Conservation (phyloP, 2,888 invertebrate species). For the Ichneumoninae sp. region DNA sequence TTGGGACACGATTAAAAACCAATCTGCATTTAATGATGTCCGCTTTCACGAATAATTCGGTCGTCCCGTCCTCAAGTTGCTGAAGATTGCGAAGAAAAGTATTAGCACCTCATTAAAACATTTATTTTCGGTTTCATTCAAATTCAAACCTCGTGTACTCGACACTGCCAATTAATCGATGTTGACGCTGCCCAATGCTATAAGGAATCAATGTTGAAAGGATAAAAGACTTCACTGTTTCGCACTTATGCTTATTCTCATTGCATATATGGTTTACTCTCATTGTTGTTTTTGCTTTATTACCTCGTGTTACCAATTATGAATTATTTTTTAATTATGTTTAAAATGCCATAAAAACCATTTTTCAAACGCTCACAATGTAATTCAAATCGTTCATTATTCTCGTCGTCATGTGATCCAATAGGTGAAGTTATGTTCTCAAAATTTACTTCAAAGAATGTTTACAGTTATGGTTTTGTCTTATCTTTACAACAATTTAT, state of each 20-base stretch:
- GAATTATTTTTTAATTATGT: slow-evolving; percentile 47
- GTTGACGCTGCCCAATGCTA: slow-evolving; percentile 55
- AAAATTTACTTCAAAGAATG: slow-evolving; percentile 8
- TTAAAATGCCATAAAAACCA: slow-evolving; percentile 22
- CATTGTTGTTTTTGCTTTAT: slow-evolving; percentile 34
- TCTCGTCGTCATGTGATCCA: slow-evolving; percentile 45
- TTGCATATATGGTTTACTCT: background rate
- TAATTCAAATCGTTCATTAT: slow-evolving; percentile 46
- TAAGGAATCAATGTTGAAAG: slow-evolving; percentile 46
- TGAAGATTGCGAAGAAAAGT: slow-evolving; percentile 50
- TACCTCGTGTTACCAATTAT: slow-evolving; percentile 50
- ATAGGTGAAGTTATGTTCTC: slow-evolving; percentile 29
- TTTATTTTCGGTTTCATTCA: slow-evolving; percentile 53
- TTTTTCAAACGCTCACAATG: slow-evolving; percentile 23
- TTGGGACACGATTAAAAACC: slow-evolving; percentile 77
- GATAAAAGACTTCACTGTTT: slow-evolving; percentile 41
- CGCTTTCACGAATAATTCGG: slow-evolving; percentile 62
- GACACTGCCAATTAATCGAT: slow-evolving; percentile 57
- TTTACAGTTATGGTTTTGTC: slow-evolving; percentile 14
- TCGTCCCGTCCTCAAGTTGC: slow-evolving; percentile 48
- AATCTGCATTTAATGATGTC: slow-evolving; percentile 57
- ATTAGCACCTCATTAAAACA: slow-evolving; percentile 52
- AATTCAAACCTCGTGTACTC: slow-evolving; percentile 40
- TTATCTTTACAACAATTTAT: slow-evolving; percentile 20
- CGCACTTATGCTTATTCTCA: background rate